phyloP scores from a whole-genome alignment of 2,797 vertebrate genomes.

The Siniperca undulata region DNA sequence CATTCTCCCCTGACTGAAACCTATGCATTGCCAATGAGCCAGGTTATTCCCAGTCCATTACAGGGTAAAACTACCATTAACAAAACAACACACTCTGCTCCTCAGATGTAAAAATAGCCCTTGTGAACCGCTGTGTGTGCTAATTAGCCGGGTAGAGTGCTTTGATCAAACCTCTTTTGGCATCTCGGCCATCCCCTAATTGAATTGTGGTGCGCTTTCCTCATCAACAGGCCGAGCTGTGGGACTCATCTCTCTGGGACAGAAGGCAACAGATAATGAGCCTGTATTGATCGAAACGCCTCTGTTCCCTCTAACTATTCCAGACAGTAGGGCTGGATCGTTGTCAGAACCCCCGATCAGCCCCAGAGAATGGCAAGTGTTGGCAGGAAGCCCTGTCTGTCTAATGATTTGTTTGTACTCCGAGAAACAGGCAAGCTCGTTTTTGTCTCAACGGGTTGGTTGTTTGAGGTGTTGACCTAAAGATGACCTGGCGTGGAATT shows the following conservation, averaged over 20 bases:
- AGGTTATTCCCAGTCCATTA: slow-evolving; percentile 76
- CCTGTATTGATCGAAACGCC: slow-evolving; percentile 78
- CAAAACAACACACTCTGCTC: slow-evolving; percentile 70
- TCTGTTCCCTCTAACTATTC: slow-evolving; percentile 68
- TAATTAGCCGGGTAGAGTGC: slow-evolving; percentile 76
- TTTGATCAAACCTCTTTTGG: slow-evolving; percentile 81
- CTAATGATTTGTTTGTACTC: slow-evolving; percentile 74
- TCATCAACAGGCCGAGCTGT: slow-evolving; percentile 75
- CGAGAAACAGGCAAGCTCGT: slow-evolving; percentile 52
- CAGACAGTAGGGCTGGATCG: slow-evolving; percentile 67
- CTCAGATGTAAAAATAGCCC: slow-evolving; percentile 80
- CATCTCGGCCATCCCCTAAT: slow-evolving; percentile 75
- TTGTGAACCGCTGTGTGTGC: slow-evolving; percentile 61
- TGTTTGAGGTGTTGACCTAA: slow-evolving; percentile 65
- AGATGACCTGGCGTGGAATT: slow-evolving; percentile 56
- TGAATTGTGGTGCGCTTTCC: slow-evolving; percentile 77
- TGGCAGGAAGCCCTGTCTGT: slow-evolving; percentile 67
- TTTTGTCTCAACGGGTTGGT: slow-evolving; percentile 50
- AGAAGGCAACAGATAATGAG: slow-evolving; percentile 81
- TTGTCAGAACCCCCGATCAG: slow-evolving; percentile 69
- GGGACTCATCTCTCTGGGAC: slow-evolving; percentile 75
- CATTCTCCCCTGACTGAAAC: slow-evolving; percentile 52
- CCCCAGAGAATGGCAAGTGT: slow-evolving; percentile 59
- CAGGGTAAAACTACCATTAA: slow-evolving; percentile 76
- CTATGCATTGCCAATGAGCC: slow-evolving; percentile 76